Base-by-base conservation (phyloP, 2,113 vertebrate genomes). In the Chiloscyllium plagiosum region DNA sequence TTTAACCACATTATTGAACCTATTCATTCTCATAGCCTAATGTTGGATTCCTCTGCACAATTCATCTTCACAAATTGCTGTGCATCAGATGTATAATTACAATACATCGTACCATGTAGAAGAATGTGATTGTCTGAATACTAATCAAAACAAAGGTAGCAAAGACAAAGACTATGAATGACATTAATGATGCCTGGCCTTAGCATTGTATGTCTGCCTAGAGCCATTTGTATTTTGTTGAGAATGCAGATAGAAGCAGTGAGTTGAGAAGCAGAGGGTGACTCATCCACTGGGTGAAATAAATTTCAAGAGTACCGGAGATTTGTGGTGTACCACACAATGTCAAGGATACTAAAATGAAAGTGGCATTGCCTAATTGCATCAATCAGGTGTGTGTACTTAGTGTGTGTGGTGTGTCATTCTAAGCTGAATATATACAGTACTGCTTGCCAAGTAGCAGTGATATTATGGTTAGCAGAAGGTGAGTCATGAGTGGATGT, bases 271-370 rank as follows among this genome's bases (percentile, higher is more conserved):
- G 42, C 42, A 95, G 92, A 94, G 47, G 6, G 47, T 95, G 94
- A 95, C 94, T 95, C 94, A 95, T 69, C 42, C 42, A 50, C 20
- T 69, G 42, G 69, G 72, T 42, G 94, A 95, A 95, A 72, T 72
- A 72, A 13, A 29, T 52, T 52, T 52, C 94, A 95, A 42, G 94
- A 95, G 66, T 95, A 52, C 94, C 47, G 94, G 94, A 95, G 68
- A 72, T 95, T 95, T 95, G 68, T 72, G 94, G 94, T 95, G 72
- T 72, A 42, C 94, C 94, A 72, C 94, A 72, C 72, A 24, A 95
- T 95, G 68, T 95, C 42, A 70, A 76, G 94, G 69, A 76, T 72
- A 95, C 69, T 29, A 69, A 95, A 95, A 72, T 26, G 69, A 47
- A 95, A 95, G 69, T 72, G 94, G 69, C 29, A 95, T 20, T 72